These are phyloP conservation scores for Amphiura filiformis DNA, from an alignment of 35 echinoderm and acorn worm genomes.

Conservation along the genomic window DNA sequence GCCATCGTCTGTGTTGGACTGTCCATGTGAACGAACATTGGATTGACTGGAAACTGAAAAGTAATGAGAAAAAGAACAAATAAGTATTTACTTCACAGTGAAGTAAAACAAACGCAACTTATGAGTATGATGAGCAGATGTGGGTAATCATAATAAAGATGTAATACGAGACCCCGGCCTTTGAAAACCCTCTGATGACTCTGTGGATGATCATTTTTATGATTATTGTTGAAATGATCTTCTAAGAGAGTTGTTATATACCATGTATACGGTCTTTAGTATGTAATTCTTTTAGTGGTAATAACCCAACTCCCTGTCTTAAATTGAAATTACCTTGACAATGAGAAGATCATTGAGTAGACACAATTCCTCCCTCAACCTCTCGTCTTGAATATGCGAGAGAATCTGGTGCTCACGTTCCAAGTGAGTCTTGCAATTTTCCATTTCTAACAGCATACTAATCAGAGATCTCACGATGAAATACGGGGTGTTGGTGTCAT, in stretches of 20 bases:
- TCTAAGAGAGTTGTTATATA: too few relatives aligned
- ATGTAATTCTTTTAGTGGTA: too few relatives aligned
- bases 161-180: too few relatives aligned
- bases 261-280: too few relatives aligned
- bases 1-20: slow-evolving; percentile 45
- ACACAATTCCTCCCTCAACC: slow-evolving; percentile 73
- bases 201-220: too few relatives aligned
- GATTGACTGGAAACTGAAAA: slow-evolving; percentile 69
- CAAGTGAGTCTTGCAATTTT: slow-evolving; percentile 76
- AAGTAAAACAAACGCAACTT: slow-evolving; percentile 17
- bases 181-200: too few relatives aligned
- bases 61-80: too few relatives aligned
- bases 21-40: slow-evolving; percentile 54
- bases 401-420: slow-evolving; percentile 85
- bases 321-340: slow-evolving; percentile 93
- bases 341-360: slow-evolving; percentile 89
- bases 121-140: neutral
- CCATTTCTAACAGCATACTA: slow-evolving; percentile 82
- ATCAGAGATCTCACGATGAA: slow-evolving; percentile 75
- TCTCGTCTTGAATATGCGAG: slow-evolving; percentile 56
- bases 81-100: too few relatives aligned
- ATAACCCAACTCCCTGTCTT: too few relatives aligned
- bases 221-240: too few relatives aligned
- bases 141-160: neutral
- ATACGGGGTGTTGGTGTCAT: slow-evolving; percentile 79